Evolutionary conservation across 2,113 vertebrate genomes (phyloP), one percentile per base, ranked within the genome.

Genomic region (Neopipo cinnamomea): DNA sequence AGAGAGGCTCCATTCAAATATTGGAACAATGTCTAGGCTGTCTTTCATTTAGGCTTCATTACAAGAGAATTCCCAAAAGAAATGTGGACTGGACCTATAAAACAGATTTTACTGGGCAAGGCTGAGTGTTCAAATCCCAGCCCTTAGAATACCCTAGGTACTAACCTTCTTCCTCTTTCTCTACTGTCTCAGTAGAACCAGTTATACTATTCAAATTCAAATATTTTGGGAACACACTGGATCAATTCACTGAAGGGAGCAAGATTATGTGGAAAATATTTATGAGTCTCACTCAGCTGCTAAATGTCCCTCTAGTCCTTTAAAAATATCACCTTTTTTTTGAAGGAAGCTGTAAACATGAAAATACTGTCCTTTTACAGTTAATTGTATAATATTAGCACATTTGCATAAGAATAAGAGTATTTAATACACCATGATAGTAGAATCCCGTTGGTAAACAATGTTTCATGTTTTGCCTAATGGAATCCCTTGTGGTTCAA

Each of bases 11-110:
- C 67, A 88, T 88, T 85, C 82, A 93, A 89, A 79, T 4, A 9
- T 20, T 52, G 42, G 62, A 80, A 89, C 82, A 94, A 89, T 79
- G 37, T 72, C 52, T 61, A 91, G 49, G 66, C 63, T 95, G 91
- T 72, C 78, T 70, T 91, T 85, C 78, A 74, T 62, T 94, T 62
- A 80, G 46, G 39, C 76, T 83, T 94, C 63, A 74, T 25, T 35
- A 41, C 49, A 91, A 91, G 12, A 88, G 58, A 91, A 76, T 27
- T 80, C 46, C 46, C 59, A 91, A 91, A 85, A 91, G 23, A 42
- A 91, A 55, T 3, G 11, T 3, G 2, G 41, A 71, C n/a, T 93
- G 46, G 23, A 93, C 55, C 20, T 63, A 70, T n/a, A 82, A 62
- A 73, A 73, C 3, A 63, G n/a, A 47, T 86, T 85, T 91, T 86